Conservation (phyloP, 2,888 invertebrate genomes). For the Onchidella celtica region DNA sequence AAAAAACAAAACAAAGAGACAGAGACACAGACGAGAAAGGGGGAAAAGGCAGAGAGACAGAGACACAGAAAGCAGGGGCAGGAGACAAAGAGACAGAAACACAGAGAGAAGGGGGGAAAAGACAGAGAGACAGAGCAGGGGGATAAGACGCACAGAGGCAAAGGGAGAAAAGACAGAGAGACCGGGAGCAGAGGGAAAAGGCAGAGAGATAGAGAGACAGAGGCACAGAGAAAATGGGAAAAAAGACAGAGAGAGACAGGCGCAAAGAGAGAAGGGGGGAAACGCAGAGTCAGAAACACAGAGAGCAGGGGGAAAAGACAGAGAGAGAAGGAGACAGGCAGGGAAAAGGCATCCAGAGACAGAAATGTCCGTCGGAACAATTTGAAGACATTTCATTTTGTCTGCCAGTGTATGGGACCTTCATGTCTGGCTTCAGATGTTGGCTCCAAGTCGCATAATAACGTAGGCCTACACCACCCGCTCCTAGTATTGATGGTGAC, state of each 20-base stretch:
- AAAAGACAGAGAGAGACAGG: conserved; percentile 27
- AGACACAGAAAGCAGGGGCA: conserved; percentile 8
- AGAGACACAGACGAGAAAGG: conserved; percentile 1
- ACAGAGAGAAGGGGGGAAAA: background rate
- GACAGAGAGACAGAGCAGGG: background rate
- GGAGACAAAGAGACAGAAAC: background rate
- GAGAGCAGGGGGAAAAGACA: background rate
- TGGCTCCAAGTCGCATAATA: too few species aligned
- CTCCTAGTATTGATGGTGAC: too few species aligned
- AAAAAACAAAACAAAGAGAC: conserved; percentile 9
- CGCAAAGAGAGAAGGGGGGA: conserved; percentile 34
- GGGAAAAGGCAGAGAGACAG: conserved; percentile 11
- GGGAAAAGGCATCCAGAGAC: too few species aligned
- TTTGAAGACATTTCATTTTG: too few species aligned
- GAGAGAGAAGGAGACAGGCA: background rate
- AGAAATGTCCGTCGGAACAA: too few species aligned
- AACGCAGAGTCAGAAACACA: conserved; percentile 29
- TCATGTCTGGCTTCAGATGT: too few species aligned
- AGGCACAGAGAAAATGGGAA: background rate
- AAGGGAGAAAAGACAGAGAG: background rate
- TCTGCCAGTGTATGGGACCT: too few species aligned
- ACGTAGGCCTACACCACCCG: too few species aligned
- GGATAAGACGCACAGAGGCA: background rate
- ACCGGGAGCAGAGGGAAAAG: background rate
- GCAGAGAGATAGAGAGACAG: conserved; percentile 31